Base-by-base conservation (phyloP, 2,797 vertebrate species). In the Cynodonichthys magdalenae region DNA sequence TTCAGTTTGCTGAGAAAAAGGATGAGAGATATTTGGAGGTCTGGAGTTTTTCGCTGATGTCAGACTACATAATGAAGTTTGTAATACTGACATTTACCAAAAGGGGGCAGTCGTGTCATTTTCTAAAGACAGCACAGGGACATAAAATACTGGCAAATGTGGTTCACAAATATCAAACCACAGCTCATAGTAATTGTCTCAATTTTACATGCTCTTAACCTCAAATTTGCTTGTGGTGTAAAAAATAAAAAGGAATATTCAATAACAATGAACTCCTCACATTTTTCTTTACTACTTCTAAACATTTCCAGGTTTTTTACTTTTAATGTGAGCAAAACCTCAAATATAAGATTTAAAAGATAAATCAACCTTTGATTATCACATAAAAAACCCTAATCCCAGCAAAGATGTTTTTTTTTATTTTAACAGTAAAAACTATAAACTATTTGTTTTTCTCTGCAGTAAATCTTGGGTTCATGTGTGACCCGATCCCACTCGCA, bases 11-110 rank as follows among this genome's bases (percentile, higher is more conserved):
- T 15, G 12, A 24, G 41, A 24, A 29, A 34, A 49, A 49, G 18
- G 36, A 60, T 57, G 27, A 71, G 15, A 39, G 47, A 28, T 50
- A 9, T 69, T 45, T 45, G 31, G 36, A 62, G 58, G 51, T 60
- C 36, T 47, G 58, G 27, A 68, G 54, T 77, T 20, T n/a, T 34
- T 39, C 61, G 45, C 85, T 89, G 89, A 90, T 87, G 89, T 91
- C 88, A 90, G 89, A 89, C 88, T 91, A 81, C 53, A 19, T 90
- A 89, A 89, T 89, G 74, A 87, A 64, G 50, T 62, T 17, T 86
- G 88, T 75, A 81, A 59, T 87, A 58, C 53, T 18, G 24, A 1
- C 3, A 15, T 45, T 3, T 19, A 31, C 84, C 92, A 86, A 76
- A 84, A 85, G 93, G 79, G 82, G 91, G 88, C 86, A 89, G 82